phyloP scores from a whole-genome alignment of 2,113 vertebrate species.

The Pampusana beccarii region DNA sequence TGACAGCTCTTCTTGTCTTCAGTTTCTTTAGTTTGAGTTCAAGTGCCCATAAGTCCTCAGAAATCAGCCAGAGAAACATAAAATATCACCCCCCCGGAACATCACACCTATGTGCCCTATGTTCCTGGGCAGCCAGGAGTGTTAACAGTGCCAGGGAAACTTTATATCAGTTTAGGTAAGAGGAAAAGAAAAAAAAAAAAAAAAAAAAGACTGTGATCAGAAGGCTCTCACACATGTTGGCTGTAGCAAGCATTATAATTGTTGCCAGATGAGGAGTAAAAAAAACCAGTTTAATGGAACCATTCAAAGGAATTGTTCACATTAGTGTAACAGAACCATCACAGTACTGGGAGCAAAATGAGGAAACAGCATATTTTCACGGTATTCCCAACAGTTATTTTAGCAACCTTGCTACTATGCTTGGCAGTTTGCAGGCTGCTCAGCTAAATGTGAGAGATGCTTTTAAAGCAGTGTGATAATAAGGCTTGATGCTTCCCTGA shows the following conservation, averaged over 20 bases:
- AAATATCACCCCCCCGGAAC: not conserved
- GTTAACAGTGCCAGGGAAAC: not conserved
- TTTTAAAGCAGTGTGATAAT: not conserved
- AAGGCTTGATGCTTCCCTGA: not conserved
- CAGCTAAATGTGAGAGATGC: not conserved
- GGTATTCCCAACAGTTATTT: not conserved
- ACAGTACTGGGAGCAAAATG: not conserved
- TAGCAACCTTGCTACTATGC: slow-evolving; percentile 8
- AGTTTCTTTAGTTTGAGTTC: not conserved
- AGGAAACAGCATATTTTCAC: not conserved
- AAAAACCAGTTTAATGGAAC: not conserved
- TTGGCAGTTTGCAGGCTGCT: not conserved
- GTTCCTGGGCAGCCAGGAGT: not conserved
- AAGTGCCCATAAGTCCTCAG: not conserved
- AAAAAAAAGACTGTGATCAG: not conserved
- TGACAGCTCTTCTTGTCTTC: not conserved
- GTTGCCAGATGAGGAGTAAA: not conserved
- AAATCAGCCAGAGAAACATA: not conserved
- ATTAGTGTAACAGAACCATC: not conserved
- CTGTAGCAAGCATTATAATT: not conserved
- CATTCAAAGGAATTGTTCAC: not conserved
- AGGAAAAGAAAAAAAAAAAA: not conserved
- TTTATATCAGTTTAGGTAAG: not conserved
- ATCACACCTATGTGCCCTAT: not conserved
- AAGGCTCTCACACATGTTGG: not conserved